phyloP scores from a whole-genome alignment of 2,797 vertebrate species.

The Caiman crocodilus region DNA sequence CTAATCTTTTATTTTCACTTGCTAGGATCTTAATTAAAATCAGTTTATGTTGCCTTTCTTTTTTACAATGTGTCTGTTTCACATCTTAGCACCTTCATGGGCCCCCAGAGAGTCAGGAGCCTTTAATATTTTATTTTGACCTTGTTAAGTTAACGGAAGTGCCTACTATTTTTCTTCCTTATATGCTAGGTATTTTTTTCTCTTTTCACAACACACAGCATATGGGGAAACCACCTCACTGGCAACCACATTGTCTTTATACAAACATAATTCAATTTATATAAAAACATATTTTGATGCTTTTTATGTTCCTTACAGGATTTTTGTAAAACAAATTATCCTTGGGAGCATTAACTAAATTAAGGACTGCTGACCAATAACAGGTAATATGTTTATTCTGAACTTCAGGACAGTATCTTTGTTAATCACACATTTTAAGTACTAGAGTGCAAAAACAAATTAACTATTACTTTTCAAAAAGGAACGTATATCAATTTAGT shows the following conservation, averaged over 20 bases:
- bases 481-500: background rate
- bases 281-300: constrained; percentile 17
- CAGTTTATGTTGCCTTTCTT: constrained; percentile 56
- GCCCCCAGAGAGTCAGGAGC: constrained; percentile 34
- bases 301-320: constrained; percentile 44
- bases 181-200: constrained; percentile 18
- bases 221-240: constrained; percentile 28
- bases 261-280: constrained; percentile 16
- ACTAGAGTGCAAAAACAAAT: background rate
- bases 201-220: background rate
- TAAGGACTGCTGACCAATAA: background rate
- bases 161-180: constrained; percentile 60
- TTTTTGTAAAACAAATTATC: constrained; percentile 32
- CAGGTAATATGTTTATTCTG: background rate
- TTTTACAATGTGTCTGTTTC: constrained; percentile 65
- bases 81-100: constrained; percentile 69
- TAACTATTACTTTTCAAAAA: background rate
- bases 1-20: constrained; percentile 62
- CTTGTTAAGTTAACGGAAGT: constrained; percentile 63
- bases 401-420: constrained; percentile 14
- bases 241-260: constrained; percentile 27
- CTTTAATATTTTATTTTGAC: constrained; percentile 73
- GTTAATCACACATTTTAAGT: background rate
- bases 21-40: constrained; percentile 78
- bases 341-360: constrained; percentile 27